These are phyloP conservation scores for Etheostoma perlongum DNA, from an alignment of 2,797 vertebrate species.

Conservation along the genomic window DNA sequence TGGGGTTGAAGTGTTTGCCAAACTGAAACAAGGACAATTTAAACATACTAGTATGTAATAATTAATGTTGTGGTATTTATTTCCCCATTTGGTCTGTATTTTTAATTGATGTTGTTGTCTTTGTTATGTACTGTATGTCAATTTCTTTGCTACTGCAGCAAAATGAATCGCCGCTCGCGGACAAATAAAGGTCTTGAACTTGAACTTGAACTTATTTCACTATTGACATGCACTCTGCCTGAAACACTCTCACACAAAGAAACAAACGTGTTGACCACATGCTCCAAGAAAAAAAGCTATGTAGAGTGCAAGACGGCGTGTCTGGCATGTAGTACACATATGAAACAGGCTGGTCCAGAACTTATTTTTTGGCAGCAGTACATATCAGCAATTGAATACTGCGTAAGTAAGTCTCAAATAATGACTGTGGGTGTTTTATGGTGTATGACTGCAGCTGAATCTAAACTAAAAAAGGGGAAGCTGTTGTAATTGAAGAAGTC, in stretches of 20 bases:
- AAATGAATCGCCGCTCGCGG: no score
- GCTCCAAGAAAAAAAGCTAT: background rate
- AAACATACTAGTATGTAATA: background rate
- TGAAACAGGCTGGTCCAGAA: conserved; percentile 16
- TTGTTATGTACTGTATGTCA: no score
- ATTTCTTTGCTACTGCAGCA: no score
- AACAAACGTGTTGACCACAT: background rate
- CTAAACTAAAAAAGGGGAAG: conserved; percentile 54
- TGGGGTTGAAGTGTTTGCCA: background rate
- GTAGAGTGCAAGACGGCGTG: background rate
- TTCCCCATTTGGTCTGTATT: no score
- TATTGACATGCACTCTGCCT: background rate
- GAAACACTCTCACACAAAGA: no score
- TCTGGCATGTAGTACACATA: background rate
- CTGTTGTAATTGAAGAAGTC: conserved; percentile 15
- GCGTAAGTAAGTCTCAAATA: conserved; percentile 8
- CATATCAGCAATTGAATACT: no score
- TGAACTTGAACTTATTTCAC: no score
- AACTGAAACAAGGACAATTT: background rate
- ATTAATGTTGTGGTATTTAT: background rate
- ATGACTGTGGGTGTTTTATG: background rate
- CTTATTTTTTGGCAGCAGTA: conserved; percentile 28
- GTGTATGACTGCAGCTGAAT: background rate
- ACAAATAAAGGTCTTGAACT: no score
- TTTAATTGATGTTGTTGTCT: no score